These are phyloP conservation scores for Protobothrops flavoviridis DNA, from an alignment of 2,113 vertebrate species.

Conservation along the genomic window DNA sequence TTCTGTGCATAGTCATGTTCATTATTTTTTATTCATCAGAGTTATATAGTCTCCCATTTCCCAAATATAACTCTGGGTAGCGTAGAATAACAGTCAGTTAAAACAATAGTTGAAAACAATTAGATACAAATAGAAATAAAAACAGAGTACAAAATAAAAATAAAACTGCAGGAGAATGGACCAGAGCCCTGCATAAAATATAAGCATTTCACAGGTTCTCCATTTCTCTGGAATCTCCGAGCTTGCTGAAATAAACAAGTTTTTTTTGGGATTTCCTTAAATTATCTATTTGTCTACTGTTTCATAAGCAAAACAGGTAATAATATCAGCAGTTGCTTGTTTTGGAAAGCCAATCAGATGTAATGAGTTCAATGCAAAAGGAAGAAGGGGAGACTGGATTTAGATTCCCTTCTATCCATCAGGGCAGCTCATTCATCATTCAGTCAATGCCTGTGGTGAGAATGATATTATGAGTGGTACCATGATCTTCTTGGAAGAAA, in stretches of 20 bases:
- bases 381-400: background rate
- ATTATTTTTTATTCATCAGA: background rate
- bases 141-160: background rate
- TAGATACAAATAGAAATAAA: background rate
- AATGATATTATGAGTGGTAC: background rate
- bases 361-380: background rate
- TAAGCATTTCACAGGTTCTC: background rate
- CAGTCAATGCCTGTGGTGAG: background rate
- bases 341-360: background rate
- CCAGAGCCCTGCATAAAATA: background rate
- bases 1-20: background rate
- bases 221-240: background rate
- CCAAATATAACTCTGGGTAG: background rate
- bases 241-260: background rate
- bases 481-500: background rate
- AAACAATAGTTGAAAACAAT: background rate
- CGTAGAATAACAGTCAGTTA: background rate
- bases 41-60: background rate
- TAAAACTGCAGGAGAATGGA: background rate
- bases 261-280: background rate
- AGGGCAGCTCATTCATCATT: background rate
- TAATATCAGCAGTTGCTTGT: background rate
- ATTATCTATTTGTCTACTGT: background rate
- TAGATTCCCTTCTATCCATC: background rate
- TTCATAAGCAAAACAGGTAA: background rate